These are phyloP conservation scores for Yponomeuta malinellus DNA, from an alignment of 2,888 invertebrate genomes.

Conservation along the genomic window DNA sequence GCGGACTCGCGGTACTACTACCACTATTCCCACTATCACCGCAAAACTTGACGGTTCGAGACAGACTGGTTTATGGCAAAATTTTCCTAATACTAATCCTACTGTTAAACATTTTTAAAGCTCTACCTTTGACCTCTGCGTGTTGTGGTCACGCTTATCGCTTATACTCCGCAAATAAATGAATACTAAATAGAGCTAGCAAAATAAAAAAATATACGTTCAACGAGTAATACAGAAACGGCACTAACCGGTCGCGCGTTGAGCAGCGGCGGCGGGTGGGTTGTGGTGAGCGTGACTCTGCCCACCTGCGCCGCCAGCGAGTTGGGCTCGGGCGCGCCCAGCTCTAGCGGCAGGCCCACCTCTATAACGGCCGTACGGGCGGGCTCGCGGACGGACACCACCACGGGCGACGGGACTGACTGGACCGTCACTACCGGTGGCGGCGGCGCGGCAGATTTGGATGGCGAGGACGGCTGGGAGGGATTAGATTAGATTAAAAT, in stretches of 20 bases:
- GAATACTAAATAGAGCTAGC: too few relatives aligned
- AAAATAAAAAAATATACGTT: too few relatives aligned
- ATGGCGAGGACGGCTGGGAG: not conserved
- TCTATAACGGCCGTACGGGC: conserved; percentile 22
- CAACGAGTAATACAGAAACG: not conserved
- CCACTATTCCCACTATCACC: conserved; percentile 17
- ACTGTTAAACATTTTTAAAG: too few relatives aligned
- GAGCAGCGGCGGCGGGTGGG: conserved; percentile 87
- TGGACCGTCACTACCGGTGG: conserved; percentile 24
- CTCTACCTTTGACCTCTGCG: too few relatives aligned
- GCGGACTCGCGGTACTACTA: conserved; percentile 24
- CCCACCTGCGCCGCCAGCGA: conserved; percentile 83
- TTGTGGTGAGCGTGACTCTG: conserved; percentile 89
- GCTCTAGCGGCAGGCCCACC: conserved; percentile 18
- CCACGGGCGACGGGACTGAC: conserved; percentile 18
- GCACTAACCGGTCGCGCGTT: conserved; percentile 69
- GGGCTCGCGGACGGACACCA: conserved; percentile 25
- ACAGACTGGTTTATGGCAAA: too few relatives aligned
- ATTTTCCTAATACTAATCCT: too few relatives aligned
- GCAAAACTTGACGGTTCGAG: too few relatives aligned
- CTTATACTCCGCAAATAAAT: too few relatives aligned
- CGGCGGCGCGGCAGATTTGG: conserved; percentile 13
- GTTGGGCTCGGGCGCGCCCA: conserved; percentile 60
- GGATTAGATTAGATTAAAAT: not conserved
- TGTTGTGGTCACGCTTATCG: too few relatives aligned